phyloP scores from a whole-genome alignment of 2,113 vertebrate species.

The Ardeotis arabs region DNA sequence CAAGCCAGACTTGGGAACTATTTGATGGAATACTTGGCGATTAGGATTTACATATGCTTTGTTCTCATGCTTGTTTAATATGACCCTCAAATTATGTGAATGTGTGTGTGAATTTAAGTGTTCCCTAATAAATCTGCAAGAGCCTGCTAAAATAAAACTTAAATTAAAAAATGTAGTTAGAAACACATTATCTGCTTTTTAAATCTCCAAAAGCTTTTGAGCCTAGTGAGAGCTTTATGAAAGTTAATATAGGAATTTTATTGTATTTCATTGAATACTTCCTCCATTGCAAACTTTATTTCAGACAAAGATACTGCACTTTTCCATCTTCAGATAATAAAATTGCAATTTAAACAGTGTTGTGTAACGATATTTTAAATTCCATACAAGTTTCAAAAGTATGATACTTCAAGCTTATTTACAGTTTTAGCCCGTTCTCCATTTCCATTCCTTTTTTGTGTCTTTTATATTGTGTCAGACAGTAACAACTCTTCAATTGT shows the following conservation, averaged over 20 bases:
- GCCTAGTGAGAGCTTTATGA: not conserved
- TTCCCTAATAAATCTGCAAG: conserved; percentile 2
- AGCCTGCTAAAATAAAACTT: not conserved
- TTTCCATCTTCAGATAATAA: not conserved
- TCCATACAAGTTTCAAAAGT: not conserved
- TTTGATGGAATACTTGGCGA: not conserved
- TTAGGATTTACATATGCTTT: not conserved
- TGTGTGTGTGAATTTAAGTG: not conserved
- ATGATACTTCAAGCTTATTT: not conserved
- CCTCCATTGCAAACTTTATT: not conserved
- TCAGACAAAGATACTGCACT: not conserved
- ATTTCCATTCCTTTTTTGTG: not conserved
- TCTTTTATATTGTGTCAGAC: not conserved
- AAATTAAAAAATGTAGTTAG: not conserved
- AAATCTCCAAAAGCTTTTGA: not conserved
- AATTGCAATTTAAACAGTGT: not conserved
- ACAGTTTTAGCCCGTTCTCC: not conserved
- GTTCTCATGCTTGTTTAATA: not conserved
- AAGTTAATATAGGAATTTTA: not conserved
- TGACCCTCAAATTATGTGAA: not conserved
- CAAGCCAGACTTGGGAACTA: not conserved
- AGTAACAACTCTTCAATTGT: not conserved
- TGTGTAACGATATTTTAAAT: not conserved
- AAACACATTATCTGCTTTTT: not conserved
- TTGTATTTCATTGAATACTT: not conserved